phyloP scores from a whole-genome alignment of 2,113 vertebrate species.

The Mustela lutreola region DNA sequence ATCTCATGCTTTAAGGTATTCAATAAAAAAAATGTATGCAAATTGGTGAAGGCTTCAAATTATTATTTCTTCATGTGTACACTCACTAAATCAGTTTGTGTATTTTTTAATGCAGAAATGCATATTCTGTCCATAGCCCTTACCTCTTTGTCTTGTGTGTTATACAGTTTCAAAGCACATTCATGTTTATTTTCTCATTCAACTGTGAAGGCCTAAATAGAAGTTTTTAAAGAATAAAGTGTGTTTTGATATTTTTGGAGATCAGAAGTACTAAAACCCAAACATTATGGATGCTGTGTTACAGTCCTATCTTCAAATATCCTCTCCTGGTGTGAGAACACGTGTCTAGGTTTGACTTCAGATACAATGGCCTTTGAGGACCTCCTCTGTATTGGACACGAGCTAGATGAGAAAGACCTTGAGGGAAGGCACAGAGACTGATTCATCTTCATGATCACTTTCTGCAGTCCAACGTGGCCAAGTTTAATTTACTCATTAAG shows the following conservation, averaged over 20 bases:
- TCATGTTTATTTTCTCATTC: constrained; percentile 7
- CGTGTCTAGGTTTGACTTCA: background rate
- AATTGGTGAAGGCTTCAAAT: background rate
- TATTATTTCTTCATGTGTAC: background rate
- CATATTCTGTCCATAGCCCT: background rate
- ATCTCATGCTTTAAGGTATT: background rate
- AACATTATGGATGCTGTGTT: background rate
- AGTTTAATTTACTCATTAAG: background rate
- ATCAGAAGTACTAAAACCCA: background rate
- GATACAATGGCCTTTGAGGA: background rate
- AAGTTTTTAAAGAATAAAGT: background rate
- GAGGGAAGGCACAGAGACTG: background rate
- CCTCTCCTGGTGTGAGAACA: background rate
- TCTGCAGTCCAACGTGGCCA: background rate
- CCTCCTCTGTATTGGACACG: background rate
- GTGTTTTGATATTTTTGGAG: background rate
- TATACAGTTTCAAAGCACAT: background rate
- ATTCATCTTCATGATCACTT: background rate
- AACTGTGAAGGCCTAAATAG: background rate
- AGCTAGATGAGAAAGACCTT: background rate
- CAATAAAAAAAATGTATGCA: background rate
- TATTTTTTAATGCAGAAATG: constrained; percentile 2
- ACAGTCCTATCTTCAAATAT: background rate
- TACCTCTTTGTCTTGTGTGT: background rate
- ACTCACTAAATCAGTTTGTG: background rate